Evolutionary conservation across 1,140 invertebrate species (phyloP).

Genomic region (Protaetia brevitarsis): DNA sequence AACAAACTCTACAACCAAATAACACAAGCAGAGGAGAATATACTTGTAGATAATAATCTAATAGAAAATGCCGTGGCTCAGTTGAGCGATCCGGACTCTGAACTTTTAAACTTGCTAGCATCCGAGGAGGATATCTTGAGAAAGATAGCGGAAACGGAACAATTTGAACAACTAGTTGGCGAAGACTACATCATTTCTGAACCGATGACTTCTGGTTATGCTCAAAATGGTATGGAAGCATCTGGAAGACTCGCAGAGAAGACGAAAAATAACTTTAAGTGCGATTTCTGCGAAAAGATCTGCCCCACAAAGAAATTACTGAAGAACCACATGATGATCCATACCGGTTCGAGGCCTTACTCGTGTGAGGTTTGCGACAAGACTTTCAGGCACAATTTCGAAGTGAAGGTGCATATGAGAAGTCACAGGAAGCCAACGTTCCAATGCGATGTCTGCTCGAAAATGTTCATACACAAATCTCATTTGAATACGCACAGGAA

Average conservation of each 20-base stretch:
- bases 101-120: slow-evolving; percentile 24
- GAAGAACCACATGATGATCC: slow-evolving; percentile 58
- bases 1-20: no score
- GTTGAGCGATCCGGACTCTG: slow-evolving; percentile 21
- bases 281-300: slow-evolving; percentile 54
- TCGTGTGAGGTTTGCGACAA: slow-evolving; percentile 53
- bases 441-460: slow-evolving; percentile 46
- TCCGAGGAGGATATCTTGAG: slow-evolving; percentile 23
- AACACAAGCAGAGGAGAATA: no score
- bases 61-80: slow-evolving; percentile 16
- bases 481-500: slow-evolving; percentile 63
- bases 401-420: slow-evolving; percentile 54
- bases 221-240: not conserved
- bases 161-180: slow-evolving; percentile 30
- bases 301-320: slow-evolving; percentile 55
- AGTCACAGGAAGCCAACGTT: slow-evolving; percentile 43
- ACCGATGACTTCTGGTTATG: no score
- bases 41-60: slow-evolving; percentile 15
- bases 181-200: no score
- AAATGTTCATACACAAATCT: slow-evolving; percentile 66
- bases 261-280: slow-evolving; percentile 18
- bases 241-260: not conserved
- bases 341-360: slow-evolving; percentile 60
- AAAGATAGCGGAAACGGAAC: slow-evolving; percentile 24
- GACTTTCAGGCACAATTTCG: slow-evolving; percentile 36